Base-by-base conservation (phyloP, 2,888 invertebrate species). In the Campaea margaritaria region DNA sequence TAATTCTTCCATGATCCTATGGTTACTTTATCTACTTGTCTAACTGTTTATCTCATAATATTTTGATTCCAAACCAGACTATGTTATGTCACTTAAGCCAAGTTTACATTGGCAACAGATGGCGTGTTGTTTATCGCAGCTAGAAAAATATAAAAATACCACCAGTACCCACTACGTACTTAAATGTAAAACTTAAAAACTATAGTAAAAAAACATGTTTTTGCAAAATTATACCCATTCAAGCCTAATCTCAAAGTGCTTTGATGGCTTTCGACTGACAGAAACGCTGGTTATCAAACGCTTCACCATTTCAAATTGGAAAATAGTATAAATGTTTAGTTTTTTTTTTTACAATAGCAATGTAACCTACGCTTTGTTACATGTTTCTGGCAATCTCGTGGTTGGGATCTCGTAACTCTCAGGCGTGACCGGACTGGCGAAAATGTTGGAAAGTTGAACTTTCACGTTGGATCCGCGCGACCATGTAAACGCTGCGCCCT, bases 331-430 rank as follows among this genome's bases (percentile, higher is more conserved):
- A 31, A 2, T 36, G n/a, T n/a, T n/a, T n/a, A n/a, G n/a, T 36
- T 12, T 11, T 10, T 3, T 36, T 12, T n/a, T 11, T n/a, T 36
- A 36, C 36, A 12, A n/a, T 44, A 31, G 41, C 59, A 57, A 28
- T 53, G 59, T 62, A 62, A 62, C 60, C 50, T 49, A 56, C 47
- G 56, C 46, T 58, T 65, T 60, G 55, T 62, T 58, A 57, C 58
- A 60, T 53, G 52, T 62, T 60, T 56, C 52, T 62, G 43, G 64
- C 62, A 64, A 65, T 65, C 65, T 64, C 68, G 68, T 54, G 68
- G 64, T 61, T 56, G 50, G 65, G 65, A 64, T 64, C 65, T 64
- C 68, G 64, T 68, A 65, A 65, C 65, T 68, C 58, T 59, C 59
- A 61, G 51, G 65, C 68, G 68, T 68, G 68, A 68, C 68, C 48